Evolutionary conservation across 1,140 invertebrate genomes (phyloP), one percentile per base, ranked within the genome.

Genomic region (Psix sp.): DNA sequence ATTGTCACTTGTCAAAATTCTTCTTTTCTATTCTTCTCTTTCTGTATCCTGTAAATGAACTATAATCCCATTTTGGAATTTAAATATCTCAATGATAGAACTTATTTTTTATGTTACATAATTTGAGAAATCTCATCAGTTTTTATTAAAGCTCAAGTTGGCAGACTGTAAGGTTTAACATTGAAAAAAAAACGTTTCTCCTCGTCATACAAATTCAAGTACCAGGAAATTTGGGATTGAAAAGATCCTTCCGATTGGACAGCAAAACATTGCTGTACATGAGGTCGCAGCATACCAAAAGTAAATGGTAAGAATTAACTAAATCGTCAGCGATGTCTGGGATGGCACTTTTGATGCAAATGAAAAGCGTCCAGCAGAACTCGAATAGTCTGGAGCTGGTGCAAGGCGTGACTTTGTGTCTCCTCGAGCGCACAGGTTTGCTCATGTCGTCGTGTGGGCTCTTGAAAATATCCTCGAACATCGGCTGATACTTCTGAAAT

Each of bases 321-420:
- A 99, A 88, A 88, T 98, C 96, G 85, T 96, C 93, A 43, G 94
- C 94, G 38, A 95, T 94, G 42, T 92, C 91, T 36, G 92, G 89
- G 77, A 94, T 92, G 76, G 93, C 91, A 56, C 92, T 93, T 87
- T 98, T 98, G n/a, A 96, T 93, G 85, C 94, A 93, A 14, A 98
- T 90, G 88, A 97, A 98, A 18, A 98, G 84, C 20, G 94, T 95
- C 97, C 96, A 98, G 77, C 93, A 93, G 80, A 98, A 97, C 77
- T 96, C 95, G 86, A 96, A 98, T 9, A 98, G 85, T 82, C 95
- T 94, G 24, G 91, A 90, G 42, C 92, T 89, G 10, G 93, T 93
- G 82, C 93, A 96, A 31, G 90, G 92, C 18, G 91, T 87, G 88
- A 93, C 90, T 90, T 93, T 90, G 87, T 91, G 87, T 87, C 93